A percentile compares a stretch with the other conserved stretches of the same genome.
Conservation (phyloP, 2,113 vertebrate species). For the Tyto alba region DNA sequence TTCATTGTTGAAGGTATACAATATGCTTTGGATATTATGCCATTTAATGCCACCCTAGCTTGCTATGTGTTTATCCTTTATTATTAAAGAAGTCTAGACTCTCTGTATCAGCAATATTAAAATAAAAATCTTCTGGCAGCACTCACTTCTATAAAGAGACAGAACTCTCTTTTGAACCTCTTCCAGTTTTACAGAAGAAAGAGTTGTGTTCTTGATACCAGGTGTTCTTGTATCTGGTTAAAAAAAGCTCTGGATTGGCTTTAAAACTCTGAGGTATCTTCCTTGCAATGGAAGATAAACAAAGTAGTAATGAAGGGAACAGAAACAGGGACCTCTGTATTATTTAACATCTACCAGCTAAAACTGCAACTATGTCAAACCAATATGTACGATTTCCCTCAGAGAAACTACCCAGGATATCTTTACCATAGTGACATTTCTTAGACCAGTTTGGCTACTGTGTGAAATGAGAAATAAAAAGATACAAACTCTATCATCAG, state of each 20-base stretch:
- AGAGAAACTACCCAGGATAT: background rate
- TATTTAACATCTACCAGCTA: background rate
- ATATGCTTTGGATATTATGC: background rate
- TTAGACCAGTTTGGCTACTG: background rate
- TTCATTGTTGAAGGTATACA: background rate
- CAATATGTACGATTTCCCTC: background rate
- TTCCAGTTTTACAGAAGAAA: background rate
- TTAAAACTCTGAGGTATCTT: background rate
- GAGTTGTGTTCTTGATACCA: background rate
- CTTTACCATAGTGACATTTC: background rate
- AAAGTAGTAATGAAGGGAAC: background rate
- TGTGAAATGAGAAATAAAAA: background rate
- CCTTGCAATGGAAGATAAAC: background rate
- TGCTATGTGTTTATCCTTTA: background rate
- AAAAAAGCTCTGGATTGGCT: background rate
- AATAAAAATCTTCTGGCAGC: background rate
- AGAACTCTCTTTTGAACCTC: background rate
- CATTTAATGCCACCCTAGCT: background rate
- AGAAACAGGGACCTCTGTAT: background rate
- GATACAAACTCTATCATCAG: background rate
- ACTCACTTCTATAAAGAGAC: background rate
- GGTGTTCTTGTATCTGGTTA: background rate
- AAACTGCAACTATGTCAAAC: background rate
- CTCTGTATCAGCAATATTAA: background rate
- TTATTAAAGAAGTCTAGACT: background rate